Evolutionary conservation across 2,888 invertebrate species (phyloP).

Genomic region (Enchytraeus crypticus): DNA sequence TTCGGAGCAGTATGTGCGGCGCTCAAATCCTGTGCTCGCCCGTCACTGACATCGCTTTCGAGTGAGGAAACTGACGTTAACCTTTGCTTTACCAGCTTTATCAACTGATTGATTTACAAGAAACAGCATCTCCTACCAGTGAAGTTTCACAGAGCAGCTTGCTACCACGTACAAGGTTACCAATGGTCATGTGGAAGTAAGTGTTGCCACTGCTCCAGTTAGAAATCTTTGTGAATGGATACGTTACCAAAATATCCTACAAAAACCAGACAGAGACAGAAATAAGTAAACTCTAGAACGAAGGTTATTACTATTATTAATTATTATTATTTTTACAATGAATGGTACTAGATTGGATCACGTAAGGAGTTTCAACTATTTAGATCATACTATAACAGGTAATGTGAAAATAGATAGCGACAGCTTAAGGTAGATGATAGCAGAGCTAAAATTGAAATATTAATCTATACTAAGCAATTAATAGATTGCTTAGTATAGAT

Average conservation of each 20-base stretch:
- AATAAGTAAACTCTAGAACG: neutral
- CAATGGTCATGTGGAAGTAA: conserved; percentile 86
- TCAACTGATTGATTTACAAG: neutral
- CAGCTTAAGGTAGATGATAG: neutral
- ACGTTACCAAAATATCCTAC: conserved; percentile 90
- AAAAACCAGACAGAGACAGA: conserved; percentile 30
- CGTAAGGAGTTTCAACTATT: too few relatives aligned
- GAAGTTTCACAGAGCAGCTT: conserved; percentile 95
- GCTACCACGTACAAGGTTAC: conserved; percentile 92
- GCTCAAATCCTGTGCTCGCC: too few relatives aligned
- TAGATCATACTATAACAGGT: too few relatives aligned
- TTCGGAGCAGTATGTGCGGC: neutral
- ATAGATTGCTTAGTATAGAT: neutral
- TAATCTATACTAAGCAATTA: neutral
- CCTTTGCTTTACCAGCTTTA: too few relatives aligned
- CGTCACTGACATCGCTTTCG: too few relatives aligned
- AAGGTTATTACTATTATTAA: neutral
- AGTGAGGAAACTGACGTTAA: too few relatives aligned
- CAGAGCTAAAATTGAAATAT: neutral
- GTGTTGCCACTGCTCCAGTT: conserved; percentile 99
- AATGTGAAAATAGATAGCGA: neutral
- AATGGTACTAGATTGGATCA: neutral
- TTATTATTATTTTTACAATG: neutral
- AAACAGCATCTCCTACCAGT: conserved; percentile 54
- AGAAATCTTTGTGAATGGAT: conserved; percentile 96